Percentiles rank a stretch among this genome's conserved stretches.
These are phyloP conservation scores for Laterallus jamaicensis DNA, from an alignment of 2,113 vertebrate species.

Conservation along the genomic window DNA sequence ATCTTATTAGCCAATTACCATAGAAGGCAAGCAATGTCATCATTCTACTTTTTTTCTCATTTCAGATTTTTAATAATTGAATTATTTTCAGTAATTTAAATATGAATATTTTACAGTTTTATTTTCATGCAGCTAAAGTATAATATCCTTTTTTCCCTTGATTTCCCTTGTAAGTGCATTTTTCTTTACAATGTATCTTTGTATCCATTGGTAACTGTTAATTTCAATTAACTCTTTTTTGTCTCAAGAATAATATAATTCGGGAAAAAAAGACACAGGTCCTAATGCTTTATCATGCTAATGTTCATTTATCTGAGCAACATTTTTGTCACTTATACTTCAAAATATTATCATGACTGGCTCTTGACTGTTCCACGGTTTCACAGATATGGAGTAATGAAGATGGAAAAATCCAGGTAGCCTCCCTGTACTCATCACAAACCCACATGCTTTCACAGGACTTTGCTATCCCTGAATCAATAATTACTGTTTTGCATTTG, in stretches of 20 bases:
- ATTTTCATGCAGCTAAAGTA: neutral
- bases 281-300: neutral
- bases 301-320: neutral
- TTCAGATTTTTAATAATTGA: neutral
- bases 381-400: neutral
- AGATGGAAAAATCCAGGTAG: neutral
- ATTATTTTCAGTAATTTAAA: neutral
- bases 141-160: neutral
- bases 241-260: neutral
- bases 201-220: neutral
- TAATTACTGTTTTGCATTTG: neutral
- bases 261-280: neutral
- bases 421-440: neutral
- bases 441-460: neutral
- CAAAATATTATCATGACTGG: neutral
- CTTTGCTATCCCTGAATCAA: neutral
- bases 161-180: neutral
- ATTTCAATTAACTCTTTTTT: neutral
- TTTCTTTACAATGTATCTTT: neutral
- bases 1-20: conserved; percentile 25
- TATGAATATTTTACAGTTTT: neutral
- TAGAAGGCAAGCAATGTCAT: neutral
- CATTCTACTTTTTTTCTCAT: neutral
- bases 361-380: neutral
- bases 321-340: neutral